These are phyloP conservation scores for Pantelozetes paolii DNA, from an alignment of 2,888 invertebrate genomes.

Conservation along the genomic window DNA sequence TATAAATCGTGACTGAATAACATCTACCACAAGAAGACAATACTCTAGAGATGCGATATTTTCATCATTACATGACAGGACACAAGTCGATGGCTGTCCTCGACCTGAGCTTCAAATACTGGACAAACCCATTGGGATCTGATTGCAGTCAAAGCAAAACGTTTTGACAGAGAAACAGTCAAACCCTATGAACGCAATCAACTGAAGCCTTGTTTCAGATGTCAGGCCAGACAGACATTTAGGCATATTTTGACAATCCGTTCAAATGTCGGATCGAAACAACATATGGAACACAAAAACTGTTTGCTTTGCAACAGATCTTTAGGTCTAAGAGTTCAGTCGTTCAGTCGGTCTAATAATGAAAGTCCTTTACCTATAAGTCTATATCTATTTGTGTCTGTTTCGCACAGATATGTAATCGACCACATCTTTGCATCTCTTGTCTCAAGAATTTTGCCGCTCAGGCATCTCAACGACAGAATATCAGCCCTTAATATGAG, in stretches of 20 bases:
- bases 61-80: conserved; percentile 34
- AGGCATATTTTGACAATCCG: conserved; percentile 29
- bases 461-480: neutral
- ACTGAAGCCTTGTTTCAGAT: neutral
- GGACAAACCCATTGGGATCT: neutral
- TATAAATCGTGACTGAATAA: conserved; percentile 31
- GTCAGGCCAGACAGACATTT: conserved; percentile 19
- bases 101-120: conserved; percentile 4
- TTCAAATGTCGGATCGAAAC: neutral
- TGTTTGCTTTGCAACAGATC: conserved; percentile 12
- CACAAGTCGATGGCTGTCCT: conserved; percentile 28
- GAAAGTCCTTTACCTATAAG: conserved; percentile 29
- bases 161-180: neutral
- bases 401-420: conserved; percentile 21
- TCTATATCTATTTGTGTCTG: conserved; percentile 7
- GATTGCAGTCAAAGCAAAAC: conserved; percentile 16
- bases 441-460: neutral
- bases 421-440: conserved; percentile 7
- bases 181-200: conserved; percentile 8
- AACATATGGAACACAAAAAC: conserved; percentile 19
- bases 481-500: conserved; percentile 2
- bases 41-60: conserved; percentile 25
- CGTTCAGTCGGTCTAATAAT: neutral
- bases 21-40: conserved; percentile 23
- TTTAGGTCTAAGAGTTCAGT: neutral